Conservation (phyloP, 2,888 invertebrate species). For the Apamea crenata region DNA sequence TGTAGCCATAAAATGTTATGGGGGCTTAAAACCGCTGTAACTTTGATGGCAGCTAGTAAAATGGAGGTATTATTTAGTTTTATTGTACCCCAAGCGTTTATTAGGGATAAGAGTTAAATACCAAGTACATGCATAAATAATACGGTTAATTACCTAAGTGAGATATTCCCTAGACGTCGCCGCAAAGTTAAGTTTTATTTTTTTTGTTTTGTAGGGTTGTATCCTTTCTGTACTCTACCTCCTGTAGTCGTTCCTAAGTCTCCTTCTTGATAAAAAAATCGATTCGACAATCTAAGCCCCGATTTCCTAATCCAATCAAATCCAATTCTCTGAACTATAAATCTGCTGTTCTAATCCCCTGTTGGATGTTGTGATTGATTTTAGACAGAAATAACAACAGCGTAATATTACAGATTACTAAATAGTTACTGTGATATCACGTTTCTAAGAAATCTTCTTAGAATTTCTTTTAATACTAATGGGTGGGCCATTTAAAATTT, state of each 20-base stretch:
- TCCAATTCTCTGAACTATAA: background rate
- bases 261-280: background rate
- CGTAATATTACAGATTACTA: too few relatives aligned
- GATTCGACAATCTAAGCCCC: background rate
- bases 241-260: background rate
- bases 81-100: constrained; percentile 44
- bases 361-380: background rate
- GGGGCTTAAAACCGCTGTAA: constrained; percentile 41
- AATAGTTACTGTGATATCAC: background rate
- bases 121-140: constrained; percentile 14
- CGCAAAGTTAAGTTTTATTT: background rate
- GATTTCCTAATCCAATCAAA: background rate
- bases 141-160: background rate
- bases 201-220: background rate
- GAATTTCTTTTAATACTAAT: too few relatives aligned
- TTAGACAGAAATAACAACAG: background rate
- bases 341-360: background rate
- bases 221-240: background rate
- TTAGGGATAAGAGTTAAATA: constrained; percentile 38
- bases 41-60: constrained; percentile 51
- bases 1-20: constrained; percentile 43
- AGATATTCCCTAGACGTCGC: background rate
- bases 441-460: background rate
- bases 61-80: constrained; percentile 42
- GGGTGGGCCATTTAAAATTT: too few relatives aligned